phyloP scores from a whole-genome alignment of 2,113 vertebrate species.

The Symphodus melops region DNA sequence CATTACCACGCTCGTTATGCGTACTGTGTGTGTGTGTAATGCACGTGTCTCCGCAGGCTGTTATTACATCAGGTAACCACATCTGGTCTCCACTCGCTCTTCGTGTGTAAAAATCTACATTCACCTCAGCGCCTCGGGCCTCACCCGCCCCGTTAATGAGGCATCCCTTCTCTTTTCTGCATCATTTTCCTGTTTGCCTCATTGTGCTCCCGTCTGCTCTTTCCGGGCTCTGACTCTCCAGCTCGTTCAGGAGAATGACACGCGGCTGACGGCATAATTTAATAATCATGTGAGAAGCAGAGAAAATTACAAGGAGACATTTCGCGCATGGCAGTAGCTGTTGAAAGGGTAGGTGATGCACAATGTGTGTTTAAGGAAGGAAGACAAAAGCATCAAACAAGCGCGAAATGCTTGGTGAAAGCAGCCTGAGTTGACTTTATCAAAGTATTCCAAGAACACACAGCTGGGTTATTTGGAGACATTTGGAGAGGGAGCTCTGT shows the following conservation, averaged over 20 bases:
- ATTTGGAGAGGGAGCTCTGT: slow-evolving; percentile 33
- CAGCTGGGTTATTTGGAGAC: slow-evolving; percentile 20
- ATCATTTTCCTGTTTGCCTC: slow-evolving; percentile 34
- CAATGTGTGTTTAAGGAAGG: slow-evolving; percentile 22
- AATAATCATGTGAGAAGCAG: slow-evolving; percentile 34
- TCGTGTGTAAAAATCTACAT: slow-evolving; percentile 74
- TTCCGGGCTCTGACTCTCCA: slow-evolving; percentile 6
- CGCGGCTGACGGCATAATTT: slow-evolving; percentile 23
- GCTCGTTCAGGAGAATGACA: slow-evolving; percentile 19
- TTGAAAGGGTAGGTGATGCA: slow-evolving; percentile 8
- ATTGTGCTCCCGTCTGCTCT: slow-evolving; percentile 38
- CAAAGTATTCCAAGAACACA: slow-evolving; percentile 10
- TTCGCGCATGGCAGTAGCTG: slow-evolving; percentile 17
- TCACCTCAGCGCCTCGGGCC: slow-evolving; percentile 68
- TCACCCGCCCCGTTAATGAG: slow-evolving; percentile 74
- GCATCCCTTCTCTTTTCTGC: slow-evolving; percentile 53
- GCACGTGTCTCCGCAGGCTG: slow-evolving; percentile 51
- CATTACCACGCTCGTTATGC: slow-evolving; percentile 33
- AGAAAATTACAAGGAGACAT: slow-evolving; percentile 29
- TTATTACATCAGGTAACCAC: slow-evolving; percentile 64
- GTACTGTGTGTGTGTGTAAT: slow-evolving; percentile 16
- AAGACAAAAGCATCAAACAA: slow-evolving; percentile 38
- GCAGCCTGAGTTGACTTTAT: slow-evolving; percentile 31
- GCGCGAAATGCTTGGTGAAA: slow-evolving; percentile 24
- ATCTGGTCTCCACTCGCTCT: slow-evolving; percentile 61